Percentiles rank a stretch among this genome's conserved stretches.
Evolutionary conservation across 1,140 invertebrate genomes (phyloP).

Genomic region (Sarcophaga bullata): DNA sequence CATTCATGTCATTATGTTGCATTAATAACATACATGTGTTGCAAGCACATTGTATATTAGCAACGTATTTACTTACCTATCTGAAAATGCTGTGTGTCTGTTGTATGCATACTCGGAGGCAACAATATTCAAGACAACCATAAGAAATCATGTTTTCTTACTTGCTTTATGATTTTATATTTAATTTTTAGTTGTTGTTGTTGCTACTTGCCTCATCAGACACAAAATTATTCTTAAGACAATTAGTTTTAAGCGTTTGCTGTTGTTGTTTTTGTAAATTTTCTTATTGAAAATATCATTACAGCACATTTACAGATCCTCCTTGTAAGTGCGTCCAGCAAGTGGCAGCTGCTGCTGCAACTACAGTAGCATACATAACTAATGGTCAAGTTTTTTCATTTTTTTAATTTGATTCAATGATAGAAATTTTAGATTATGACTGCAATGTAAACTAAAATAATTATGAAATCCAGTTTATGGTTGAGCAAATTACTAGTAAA

Average conservation of each 20-base stretch:
- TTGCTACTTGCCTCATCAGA: slow-evolving; percentile 3
- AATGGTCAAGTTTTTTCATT: not conserved
- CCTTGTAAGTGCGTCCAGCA: not conserved
- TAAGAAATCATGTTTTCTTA: slow-evolving; percentile 6
- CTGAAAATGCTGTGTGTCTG: too few relatives aligned
- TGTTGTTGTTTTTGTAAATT: not conserved
- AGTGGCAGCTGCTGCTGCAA: not conserved
- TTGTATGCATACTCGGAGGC: not conserved
- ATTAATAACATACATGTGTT: not conserved
- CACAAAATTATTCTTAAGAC: slow-evolving; percentile 13
- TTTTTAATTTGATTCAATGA: not conserved
- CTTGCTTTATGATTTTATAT: too few relatives aligned
- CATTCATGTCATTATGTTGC: slow-evolving; percentile 21
- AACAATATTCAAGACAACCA: slow-evolving; percentile 1
- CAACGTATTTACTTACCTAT: not conserved
- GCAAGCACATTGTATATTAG: not conserved
- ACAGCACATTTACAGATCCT: slow-evolving; percentile 32
- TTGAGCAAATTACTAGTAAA: too few relatives aligned
- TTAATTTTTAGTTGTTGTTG: not conserved
- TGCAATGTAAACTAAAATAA: not conserved
- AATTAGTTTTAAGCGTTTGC: slow-evolving; percentile 28
- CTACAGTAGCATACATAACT: not conserved
- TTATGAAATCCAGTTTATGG: not conserved
- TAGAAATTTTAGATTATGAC: not conserved
- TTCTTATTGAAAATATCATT: slow-evolving; percentile 29